Evolutionary conservation across 2,888 invertebrate species (phyloP).

Genomic region (Drosophila siamana): DNA sequence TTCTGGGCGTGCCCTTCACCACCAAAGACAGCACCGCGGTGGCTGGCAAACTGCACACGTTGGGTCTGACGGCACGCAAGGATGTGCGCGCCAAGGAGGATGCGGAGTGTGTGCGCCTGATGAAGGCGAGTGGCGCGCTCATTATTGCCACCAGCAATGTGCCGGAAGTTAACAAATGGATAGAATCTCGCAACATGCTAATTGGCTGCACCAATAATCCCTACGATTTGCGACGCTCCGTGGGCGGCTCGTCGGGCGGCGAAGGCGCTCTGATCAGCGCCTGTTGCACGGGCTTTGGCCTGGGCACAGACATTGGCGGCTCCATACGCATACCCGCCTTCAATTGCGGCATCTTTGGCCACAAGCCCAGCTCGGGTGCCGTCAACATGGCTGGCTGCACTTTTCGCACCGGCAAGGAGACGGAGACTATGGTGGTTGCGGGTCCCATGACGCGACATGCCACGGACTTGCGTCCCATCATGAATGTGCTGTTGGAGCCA

Average conservation of each 20-base stretch:
- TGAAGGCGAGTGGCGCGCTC: conserved; percentile 94
- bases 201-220: conserved; percentile 97
- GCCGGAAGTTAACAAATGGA: conserved; percentile 97
- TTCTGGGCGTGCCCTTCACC: conserved; percentile 96
- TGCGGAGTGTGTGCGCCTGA: conserved; percentile 90
- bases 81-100: conserved; percentile 89
- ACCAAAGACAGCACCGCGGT: conserved; percentile 95
- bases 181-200: conserved; percentile 93
- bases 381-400: conserved; percentile 89
- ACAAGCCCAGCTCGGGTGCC: conserved; percentile 89
- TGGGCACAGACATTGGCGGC: conserved; percentile 98
- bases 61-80: conserved; percentile 89
- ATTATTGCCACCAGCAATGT: conserved; percentile 96
- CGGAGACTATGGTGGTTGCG: conserved; percentile 92
- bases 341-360: conserved; percentile 94
- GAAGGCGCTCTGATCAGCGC: conserved; percentile 92
- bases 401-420: conserved; percentile 89
- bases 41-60: conserved; percentile 89
- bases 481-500: conserved; percentile 87
- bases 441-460: conserved; percentile 94
- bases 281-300: conserved; percentile 92
- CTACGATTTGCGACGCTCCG: conserved; percentile 93
- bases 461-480: conserved; percentile 91
- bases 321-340: conserved; percentile 95
- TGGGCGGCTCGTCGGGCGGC: conserved; percentile 97